Evolutionary conservation across 2,797 vertebrate genomes (phyloP).

Genomic region (Rhincodon typus): DNA sequence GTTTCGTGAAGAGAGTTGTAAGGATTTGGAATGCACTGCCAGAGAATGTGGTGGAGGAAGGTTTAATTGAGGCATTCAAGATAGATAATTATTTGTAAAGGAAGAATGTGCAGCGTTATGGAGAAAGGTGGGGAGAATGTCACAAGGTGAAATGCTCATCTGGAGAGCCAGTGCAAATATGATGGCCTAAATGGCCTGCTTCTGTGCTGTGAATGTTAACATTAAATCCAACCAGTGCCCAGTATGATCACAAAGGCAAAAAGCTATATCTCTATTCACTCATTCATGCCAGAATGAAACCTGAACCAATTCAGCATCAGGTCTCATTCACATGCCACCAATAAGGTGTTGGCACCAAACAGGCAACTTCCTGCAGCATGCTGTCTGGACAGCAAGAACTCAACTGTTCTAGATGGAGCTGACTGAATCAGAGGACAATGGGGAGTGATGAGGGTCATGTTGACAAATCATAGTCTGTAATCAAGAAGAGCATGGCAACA

Average conservation of each 20-base stretch:
- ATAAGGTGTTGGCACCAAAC: neutral
- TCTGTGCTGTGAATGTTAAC: neutral
- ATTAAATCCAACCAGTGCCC: neutral
- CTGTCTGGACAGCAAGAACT: neutral
- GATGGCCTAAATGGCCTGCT: too few species aligned
- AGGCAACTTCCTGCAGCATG: neutral
- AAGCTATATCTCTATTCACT: neutral
- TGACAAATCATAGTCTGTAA: neutral
- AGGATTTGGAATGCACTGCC: too few species aligned
- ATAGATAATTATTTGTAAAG: too few species aligned
- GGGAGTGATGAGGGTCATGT: neutral
- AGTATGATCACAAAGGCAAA: neutral
- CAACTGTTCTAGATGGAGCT: neutral
- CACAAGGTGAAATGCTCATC: too few species aligned
- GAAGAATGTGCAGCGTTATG: too few species aligned
- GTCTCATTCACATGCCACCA: neutral
- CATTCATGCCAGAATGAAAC: neutral
- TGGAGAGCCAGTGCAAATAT: too few species aligned
- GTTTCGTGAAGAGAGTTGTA: too few species aligned
- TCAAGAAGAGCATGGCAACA: neutral
- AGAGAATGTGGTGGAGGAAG: too few species aligned
- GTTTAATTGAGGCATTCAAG: too few species aligned
- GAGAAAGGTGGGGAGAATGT: too few species aligned
- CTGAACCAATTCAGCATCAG: neutral
- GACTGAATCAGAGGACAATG: neutral